Percentiles rank a stretch among this genome's conserved stretches.
These are phyloP conservation scores for Tapera naevia DNA, from an alignment of 2,797 vertebrate genomes.

Conservation along the genomic window DNA sequence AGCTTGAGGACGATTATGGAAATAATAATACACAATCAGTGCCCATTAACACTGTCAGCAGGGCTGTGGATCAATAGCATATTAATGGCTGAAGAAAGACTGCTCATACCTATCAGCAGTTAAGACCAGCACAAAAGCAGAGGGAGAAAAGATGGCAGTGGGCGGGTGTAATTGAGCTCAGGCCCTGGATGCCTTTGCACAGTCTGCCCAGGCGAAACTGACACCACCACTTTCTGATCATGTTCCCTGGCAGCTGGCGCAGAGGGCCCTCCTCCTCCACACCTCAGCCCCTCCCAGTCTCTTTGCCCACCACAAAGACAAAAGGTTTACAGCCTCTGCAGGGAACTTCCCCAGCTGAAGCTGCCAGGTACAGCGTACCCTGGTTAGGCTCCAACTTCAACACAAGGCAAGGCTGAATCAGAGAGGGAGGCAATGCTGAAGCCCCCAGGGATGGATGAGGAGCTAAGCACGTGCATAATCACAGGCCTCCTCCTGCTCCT, in stretches of 20 bases:
- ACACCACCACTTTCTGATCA: background rate
- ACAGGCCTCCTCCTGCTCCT: background rate
- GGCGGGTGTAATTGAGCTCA: background rate
- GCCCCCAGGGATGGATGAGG: background rate
- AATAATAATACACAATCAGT: conserved; percentile 70
- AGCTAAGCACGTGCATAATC: fast-evolving
- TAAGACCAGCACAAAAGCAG: background rate
- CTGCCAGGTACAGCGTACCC: background rate
- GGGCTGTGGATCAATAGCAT: conserved; percentile 41
- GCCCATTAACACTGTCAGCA: conserved; percentile 53
- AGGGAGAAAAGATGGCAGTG: background rate
- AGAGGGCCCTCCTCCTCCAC: background rate
- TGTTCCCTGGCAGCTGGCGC: background rate
- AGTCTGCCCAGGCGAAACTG: background rate
- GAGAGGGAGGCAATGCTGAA: background rate
- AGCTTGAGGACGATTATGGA: conserved; percentile 64
- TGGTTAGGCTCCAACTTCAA: background rate
- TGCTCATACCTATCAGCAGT: background rate
- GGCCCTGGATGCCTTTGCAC: background rate
- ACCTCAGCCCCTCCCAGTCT: background rate
- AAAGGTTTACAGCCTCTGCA: background rate
- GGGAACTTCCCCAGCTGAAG: background rate
- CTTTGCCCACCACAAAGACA: background rate
- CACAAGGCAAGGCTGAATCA: background rate
- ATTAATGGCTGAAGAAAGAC: conserved; percentile 62